These are phyloP conservation scores for Xyliphius kryptos DNA, from an alignment of 2,113 vertebrate genomes.

Conservation along the genomic window DNA sequence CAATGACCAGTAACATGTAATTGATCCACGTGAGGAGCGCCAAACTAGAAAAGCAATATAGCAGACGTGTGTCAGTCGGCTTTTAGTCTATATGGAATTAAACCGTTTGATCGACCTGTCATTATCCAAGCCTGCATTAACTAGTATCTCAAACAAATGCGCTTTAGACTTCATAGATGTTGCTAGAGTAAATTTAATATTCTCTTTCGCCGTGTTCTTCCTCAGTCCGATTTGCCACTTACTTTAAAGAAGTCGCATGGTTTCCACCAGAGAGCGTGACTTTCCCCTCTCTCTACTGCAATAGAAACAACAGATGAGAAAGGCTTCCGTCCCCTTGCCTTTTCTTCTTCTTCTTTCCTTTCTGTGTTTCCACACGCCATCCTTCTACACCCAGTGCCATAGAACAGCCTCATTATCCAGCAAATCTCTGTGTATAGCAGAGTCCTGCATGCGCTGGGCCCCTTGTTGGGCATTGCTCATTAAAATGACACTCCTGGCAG, in stretches of 20 bases:
- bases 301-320: conserved; percentile 18
- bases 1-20: too few relatives aligned
- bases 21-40: too few relatives aligned
- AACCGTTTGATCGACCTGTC: too few relatives aligned
- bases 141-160: too few relatives aligned
- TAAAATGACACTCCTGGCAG: conserved; percentile 30
- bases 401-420: conserved; percentile 39
- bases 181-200: neutral
- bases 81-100: too few relatives aligned
- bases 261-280: conserved; percentile 2
- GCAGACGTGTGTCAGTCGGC: too few relatives aligned
- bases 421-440: conserved; percentile 26
- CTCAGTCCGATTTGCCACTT: neutral
- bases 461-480: conserved; percentile 32
- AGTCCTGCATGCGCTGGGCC: conserved; percentile 21
- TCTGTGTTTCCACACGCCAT: neutral
- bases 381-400: conserved; percentile 11
- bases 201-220: neutral
- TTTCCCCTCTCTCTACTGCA: neutral
- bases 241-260: neutral
- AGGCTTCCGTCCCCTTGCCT: neutral
- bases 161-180: conserved; percentile 11
- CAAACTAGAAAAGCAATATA: too few relatives aligned
- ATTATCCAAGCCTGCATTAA: too few relatives aligned
- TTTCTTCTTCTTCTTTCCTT: conserved; percentile 8